Evolutionary conservation across 2,113 vertebrate genomes (phyloP).

Genomic region (Gopherus evgoodei): DNA sequence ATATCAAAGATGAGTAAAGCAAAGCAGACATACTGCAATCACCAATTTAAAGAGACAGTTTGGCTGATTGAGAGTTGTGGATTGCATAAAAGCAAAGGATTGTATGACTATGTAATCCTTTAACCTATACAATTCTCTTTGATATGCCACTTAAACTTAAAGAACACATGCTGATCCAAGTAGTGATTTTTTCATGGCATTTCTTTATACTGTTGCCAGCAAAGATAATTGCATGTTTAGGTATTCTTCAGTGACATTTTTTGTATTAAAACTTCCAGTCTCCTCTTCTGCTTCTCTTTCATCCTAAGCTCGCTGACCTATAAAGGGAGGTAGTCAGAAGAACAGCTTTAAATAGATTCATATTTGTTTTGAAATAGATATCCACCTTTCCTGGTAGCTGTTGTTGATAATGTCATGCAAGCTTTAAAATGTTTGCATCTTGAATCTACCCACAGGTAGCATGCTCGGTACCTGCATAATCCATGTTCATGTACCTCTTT

Average conservation of each 20-base stretch:
- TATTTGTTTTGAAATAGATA: neutral
- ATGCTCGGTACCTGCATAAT: neutral
- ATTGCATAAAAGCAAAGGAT: neutral
- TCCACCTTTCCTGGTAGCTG: neutral
- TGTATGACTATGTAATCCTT: neutral
- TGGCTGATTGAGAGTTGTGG: neutral
- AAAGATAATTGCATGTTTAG: neutral
- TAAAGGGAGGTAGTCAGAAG: neutral
- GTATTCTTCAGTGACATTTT: neutral
- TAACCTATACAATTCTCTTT: neutral
- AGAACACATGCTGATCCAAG: neutral
- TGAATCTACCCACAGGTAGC: neutral
- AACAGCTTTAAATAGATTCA: neutral
- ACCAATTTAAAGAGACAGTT: fast-evolving
- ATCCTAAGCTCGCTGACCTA: neutral
- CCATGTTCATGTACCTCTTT: neutral
- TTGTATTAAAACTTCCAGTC: neutral
- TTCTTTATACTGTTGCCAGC: neutral
- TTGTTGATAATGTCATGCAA: neutral
- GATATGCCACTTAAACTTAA: neutral
- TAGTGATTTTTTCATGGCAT: neutral
- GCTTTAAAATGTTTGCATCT: neutral
- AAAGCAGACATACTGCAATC: neutral
- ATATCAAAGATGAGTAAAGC: neutral
- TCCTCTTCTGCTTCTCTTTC: slow-evolving; percentile 1